Conservation (phyloP, 1,140 invertebrate genomes). For the Trachymyrmex septentrionalis region DNA sequence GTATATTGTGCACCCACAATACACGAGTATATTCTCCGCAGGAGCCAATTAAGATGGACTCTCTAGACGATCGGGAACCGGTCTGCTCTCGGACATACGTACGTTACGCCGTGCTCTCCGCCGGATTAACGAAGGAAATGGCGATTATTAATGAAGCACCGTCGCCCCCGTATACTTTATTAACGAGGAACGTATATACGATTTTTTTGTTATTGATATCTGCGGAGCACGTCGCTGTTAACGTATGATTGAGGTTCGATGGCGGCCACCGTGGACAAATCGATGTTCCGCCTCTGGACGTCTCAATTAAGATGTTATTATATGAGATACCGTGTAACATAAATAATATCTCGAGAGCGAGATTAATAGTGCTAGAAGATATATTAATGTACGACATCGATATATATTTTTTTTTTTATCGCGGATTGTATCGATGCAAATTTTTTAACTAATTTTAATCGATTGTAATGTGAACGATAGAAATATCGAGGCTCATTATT, state of each 20-base stretch:
- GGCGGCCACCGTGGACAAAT: slow-evolving; percentile 24
- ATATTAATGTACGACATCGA: neutral
- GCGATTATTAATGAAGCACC: slow-evolving; percentile 66
- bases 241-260: slow-evolving; percentile 3
- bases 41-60: slow-evolving; percentile 75
- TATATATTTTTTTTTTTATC: slow-evolving; percentile 21
- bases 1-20: slow-evolving; percentile 48
- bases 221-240: neutral
- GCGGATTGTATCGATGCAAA: neutral
- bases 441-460: neutral
- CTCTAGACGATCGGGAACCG: slow-evolving; percentile 64
- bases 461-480: neutral
- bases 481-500: neutral
- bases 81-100: slow-evolving; percentile 26
- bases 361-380: neutral
- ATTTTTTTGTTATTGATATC: slow-evolving; percentile 7
- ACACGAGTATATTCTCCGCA: slow-evolving; percentile 37
- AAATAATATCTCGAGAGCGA: neutral
- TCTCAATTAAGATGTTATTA: slow-evolving; percentile 48
- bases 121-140: slow-evolving; percentile 63
- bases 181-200: slow-evolving; percentile 34
- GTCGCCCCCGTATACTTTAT: slow-evolving; percentile 57
- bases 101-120: slow-evolving; percentile 37
- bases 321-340: neutral
- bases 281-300: slow-evolving; percentile 22